Percentiles rank a stretch among this genome's conserved stretches.
phyloP scores from a whole-genome alignment of 2,888 invertebrate genomes.

The Platycheirus rosarum region DNA sequence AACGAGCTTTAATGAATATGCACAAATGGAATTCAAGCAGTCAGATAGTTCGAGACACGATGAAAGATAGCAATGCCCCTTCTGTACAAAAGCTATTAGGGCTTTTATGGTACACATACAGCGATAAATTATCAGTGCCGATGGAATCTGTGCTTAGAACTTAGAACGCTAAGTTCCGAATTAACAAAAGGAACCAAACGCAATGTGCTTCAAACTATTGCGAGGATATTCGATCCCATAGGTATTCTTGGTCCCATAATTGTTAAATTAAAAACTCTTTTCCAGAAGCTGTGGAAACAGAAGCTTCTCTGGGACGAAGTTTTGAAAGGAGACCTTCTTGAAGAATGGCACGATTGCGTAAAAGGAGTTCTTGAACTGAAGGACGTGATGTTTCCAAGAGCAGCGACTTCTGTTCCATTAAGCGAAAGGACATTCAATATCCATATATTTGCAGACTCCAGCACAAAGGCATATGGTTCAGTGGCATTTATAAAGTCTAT shows the following conservation, averaged over 20 bases:
- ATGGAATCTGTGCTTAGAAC: slow-evolving; percentile 2
- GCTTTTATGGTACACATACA: slow-evolving; percentile 4
- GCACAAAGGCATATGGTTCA: slow-evolving; percentile 18
- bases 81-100: slow-evolving; percentile 21
- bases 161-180: background rate
- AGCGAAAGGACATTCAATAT: slow-evolving; percentile 18
- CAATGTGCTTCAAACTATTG: slow-evolving; percentile 19
- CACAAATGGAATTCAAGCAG: slow-evolving; percentile 31
- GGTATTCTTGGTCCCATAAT: slow-evolving; percentile 25
- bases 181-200: slow-evolving; percentile 6
- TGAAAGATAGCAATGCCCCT: background rate
- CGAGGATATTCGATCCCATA: slow-evolving; percentile 31
- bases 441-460: slow-evolving; percentile 37
- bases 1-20: slow-evolving; percentile 14
- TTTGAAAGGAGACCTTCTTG: background rate
- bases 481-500: slow-evolving; percentile 2
- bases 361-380: slow-evolving; percentile 20
- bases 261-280: slow-evolving; percentile 27
- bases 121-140: background rate
- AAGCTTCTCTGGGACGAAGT: slow-evolving; percentile 18
- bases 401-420: slow-evolving; percentile 2
- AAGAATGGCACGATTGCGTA: slow-evolving; percentile 30
- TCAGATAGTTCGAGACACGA: slow-evolving; percentile 5
- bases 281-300: slow-evolving; percentile 21
- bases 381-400: slow-evolving; percentile 18